phyloP scores from a whole-genome alignment of 1,140 invertebrate species.

The Venustaconcha ellipsiformis region DNA sequence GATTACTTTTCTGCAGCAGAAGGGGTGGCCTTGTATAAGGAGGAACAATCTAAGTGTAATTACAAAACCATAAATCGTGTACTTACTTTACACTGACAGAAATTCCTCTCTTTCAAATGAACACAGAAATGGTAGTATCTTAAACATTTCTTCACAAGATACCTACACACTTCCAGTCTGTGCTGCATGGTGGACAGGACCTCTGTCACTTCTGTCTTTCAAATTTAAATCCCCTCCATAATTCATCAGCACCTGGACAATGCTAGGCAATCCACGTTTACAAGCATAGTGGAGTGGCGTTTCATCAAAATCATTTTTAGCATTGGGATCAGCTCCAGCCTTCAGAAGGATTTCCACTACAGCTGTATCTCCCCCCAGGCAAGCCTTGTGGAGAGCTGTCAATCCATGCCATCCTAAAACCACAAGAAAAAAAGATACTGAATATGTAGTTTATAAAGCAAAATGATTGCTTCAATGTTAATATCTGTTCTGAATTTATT shows the following conservation, averaged over 20 bases:
- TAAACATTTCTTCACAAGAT: background rate
- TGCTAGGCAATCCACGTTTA: slow-evolving; percentile 50
- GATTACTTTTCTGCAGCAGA: background rate
- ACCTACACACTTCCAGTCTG: slow-evolving; percentile 64
- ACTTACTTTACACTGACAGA: background rate
- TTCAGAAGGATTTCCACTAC: slow-evolving; percentile 54
- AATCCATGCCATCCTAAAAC: slow-evolving; percentile 63
- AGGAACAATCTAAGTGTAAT: background rate
- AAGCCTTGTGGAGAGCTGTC: slow-evolving; percentile 60
- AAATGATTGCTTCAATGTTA: no score
- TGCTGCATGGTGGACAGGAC: slow-evolving; percentile 56
- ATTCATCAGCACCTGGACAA: slow-evolving; percentile 55
- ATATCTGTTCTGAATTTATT: no score
- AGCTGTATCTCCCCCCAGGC: slow-evolving; percentile 50
- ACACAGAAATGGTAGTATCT: background rate
- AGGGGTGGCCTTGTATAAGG: no score
- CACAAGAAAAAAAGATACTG: slow-evolving; percentile 9
- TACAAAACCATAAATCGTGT: background rate
- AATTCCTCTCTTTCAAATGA: background rate
- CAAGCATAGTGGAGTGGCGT: slow-evolving; percentile 63
- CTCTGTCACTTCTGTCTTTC: slow-evolving; percentile 51
- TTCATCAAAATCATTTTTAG: slow-evolving; percentile 56
- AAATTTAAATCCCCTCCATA: slow-evolving; percentile 47
- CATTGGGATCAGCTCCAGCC: slow-evolving; percentile 56
- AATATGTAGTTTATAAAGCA: background rate